phyloP scores from a whole-genome alignment of 2,113 vertebrate genomes.

The Otus sunia region DNA sequence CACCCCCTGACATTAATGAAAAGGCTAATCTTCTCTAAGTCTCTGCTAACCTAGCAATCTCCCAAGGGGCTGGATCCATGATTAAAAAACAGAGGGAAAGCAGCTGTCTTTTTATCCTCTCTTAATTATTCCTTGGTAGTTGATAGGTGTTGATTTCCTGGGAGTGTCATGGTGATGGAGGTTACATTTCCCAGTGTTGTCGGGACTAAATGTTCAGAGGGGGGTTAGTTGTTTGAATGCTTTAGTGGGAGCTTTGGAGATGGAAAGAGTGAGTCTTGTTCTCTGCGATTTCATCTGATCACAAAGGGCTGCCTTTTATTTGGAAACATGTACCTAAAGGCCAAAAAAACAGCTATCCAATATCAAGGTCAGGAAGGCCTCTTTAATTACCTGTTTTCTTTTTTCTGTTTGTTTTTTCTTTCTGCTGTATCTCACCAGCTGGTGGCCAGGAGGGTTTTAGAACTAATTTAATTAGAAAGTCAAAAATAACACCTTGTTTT shows the following conservation, averaged over 20 bases:
- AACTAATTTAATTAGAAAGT: slow-evolving; percentile 18
- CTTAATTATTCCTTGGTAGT: slow-evolving; percentile 69
- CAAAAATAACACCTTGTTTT: neutral
- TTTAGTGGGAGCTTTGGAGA: neutral
- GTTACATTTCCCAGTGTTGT: slow-evolving; percentile 72
- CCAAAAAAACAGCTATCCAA: slow-evolving; percentile 63
- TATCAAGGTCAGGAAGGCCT: slow-evolving; percentile 55
- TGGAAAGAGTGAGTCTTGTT: slow-evolving; percentile 50
- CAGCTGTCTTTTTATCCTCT: slow-evolving; percentile 81
- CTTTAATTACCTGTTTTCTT: slow-evolving; percentile 22
- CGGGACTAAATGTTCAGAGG: slow-evolving; percentile 70
- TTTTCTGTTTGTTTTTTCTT: neutral
- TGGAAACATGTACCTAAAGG: slow-evolving; percentile 38
- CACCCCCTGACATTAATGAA: slow-evolving; percentile 56
- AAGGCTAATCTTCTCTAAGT: slow-evolving; percentile 80
- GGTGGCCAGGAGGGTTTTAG: slow-evolving; percentile 14
- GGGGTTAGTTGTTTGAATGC: neutral
- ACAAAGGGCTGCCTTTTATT: slow-evolving; percentile 46
- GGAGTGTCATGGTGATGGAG: slow-evolving; percentile 33
- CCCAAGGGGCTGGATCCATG: slow-evolving; percentile 62
- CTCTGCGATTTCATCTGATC: slow-evolving; percentile 37
- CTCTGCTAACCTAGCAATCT: slow-evolving; percentile 81
- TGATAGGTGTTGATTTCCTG: slow-evolving; percentile 68
- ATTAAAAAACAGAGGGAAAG: slow-evolving; percentile 78
- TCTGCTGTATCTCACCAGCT: slow-evolving; percentile 27